Percentiles rank a stretch among this genome's conserved stretches.
phyloP scores from a whole-genome alignment of 2,888 invertebrate genomes.

The Calameuta filiformis region DNA sequence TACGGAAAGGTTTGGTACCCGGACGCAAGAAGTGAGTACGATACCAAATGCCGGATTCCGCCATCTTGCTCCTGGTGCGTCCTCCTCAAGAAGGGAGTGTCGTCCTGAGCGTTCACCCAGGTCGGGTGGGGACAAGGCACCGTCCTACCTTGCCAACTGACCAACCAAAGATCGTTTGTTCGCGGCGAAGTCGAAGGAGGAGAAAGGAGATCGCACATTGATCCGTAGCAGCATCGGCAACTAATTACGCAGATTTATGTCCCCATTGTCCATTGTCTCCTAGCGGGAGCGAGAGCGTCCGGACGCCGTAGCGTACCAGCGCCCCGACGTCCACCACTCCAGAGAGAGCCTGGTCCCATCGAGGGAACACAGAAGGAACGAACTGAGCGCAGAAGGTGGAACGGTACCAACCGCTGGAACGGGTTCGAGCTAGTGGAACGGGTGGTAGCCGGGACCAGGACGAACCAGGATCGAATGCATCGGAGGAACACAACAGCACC shows the following conservation, averaged over 20 bases:
- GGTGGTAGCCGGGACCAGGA: slow-evolving; percentile 29
- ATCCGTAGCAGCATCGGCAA: slow-evolving; percentile 72
- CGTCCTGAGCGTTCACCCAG: slow-evolving; percentile 32
- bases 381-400: not conserved
- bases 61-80: slow-evolving; percentile 53
- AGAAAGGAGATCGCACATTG: slow-evolving; percentile 65
- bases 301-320: slow-evolving; percentile 17
- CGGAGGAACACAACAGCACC: slow-evolving; percentile 23
- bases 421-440: slow-evolving; percentile 26
- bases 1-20: slow-evolving; percentile 20
- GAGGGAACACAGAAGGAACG: slow-evolving; percentile 28
- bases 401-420: slow-evolving; percentile 1
- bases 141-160: slow-evolving; percentile 61
- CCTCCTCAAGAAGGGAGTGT: slow-evolving; percentile 55
- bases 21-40: slow-evolving; percentile 15
- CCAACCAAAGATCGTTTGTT: slow-evolving; percentile 66
- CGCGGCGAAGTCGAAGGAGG: slow-evolving; percentile 42
- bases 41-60: slow-evolving; percentile 29
- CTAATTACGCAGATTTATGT: slow-evolving; percentile 96
- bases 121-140: slow-evolving; percentile 54
- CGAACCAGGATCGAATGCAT: slow-evolving; percentile 23
- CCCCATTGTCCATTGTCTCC: slow-evolving; percentile 90
- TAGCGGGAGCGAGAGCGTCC: slow-evolving; percentile 69
- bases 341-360: slow-evolving; percentile 20
- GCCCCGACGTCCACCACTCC: not conserved